Percentiles rank a stretch among this genome's conserved stretches.
Conservation (phyloP, 1,140 invertebrate genomes). For the Argopecten irradians region DNA sequence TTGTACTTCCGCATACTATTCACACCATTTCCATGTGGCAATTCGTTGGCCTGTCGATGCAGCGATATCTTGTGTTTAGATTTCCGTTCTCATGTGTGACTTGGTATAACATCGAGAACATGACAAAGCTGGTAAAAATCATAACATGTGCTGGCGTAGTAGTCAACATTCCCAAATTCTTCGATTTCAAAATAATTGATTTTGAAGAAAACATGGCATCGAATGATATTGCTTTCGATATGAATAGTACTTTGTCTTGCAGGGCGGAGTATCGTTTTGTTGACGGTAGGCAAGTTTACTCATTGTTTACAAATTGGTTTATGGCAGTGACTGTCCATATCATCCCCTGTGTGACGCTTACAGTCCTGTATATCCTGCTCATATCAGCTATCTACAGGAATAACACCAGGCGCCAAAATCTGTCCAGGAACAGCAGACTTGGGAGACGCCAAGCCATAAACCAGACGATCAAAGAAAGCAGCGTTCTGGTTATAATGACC, state of each 20-base stretch:
- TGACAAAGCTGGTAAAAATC: not conserved
- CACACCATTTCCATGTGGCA: slow-evolving; percentile 32
- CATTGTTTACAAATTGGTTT: not conserved
- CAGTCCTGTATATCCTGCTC: not conserved
- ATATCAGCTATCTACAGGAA: not conserved
- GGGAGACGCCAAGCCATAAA: not conserved
- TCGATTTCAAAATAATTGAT: not conserved
- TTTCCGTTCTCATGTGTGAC: slow-evolving; percentile 24
- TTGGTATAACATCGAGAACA: slow-evolving; percentile 27
- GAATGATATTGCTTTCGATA: not conserved
- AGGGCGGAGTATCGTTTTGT: not conserved
- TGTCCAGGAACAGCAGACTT: not conserved
- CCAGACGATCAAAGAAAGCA: not conserved
- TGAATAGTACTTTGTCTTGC: not conserved
- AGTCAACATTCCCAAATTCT: not conserved
- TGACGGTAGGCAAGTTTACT: not conserved
- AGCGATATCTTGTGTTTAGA: slow-evolving; percentile 29
- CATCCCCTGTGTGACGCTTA: not conserved
- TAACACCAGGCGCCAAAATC: not conserved
- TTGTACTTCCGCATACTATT: slow-evolving; percentile 30
- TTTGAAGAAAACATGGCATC: not conserved
- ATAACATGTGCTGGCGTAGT: not conserved
- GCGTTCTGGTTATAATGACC: not conserved
- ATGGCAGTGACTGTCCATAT: not conserved
- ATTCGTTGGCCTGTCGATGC: not conserved